Base-by-base conservation (phyloP, 2,113 vertebrate species). In the Microcebus tavaratra region DNA sequence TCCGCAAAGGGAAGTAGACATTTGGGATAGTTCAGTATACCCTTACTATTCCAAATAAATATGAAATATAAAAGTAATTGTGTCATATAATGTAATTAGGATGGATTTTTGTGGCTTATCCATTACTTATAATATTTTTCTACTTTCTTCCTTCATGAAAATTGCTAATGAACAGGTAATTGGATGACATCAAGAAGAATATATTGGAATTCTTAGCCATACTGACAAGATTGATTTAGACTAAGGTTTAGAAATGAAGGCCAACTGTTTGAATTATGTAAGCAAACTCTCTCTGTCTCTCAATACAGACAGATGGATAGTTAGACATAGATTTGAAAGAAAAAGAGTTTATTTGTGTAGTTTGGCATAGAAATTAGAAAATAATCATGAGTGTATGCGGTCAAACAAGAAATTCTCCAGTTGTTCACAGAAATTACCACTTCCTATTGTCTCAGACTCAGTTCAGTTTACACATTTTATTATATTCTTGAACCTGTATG, bases 151-250 rank as follows among this genome's bases (percentile, higher is more conserved):
- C 84, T 88, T 79, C 5, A 83, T 83, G 12, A 88, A 87, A 68
- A 72, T 72, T 72, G 27, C 11, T 91, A 91, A 87, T 86, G 42
- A 85, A 88, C 25, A 76, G 36, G 31, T 89, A 82, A 85, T 91
- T 82, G 57, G 72, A 94, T 84, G 29, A 5, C 17, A 94, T 85
- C 34, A 91, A 78, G n/a, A 63, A 93, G 48, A 93, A 39, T 29
- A 82, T 75, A 63, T 17, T 92, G 34, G 34, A 73, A 68, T 93
- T 89, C 45, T 91, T 72, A 96, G 21, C 5, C 42, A 76, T 88
- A 55, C 42, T 75, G 79, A 75, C 29, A 91, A 91, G n/a, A 81
- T 4, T 93, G 76, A 80, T 91, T 93, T 72, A 91, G 39, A 79
- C 55, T 57, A 92, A 36, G 3, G 12, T 20, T 39, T 90, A 42